Evolutionary conservation across 2,888 invertebrate species (phyloP).

Genomic region (Barypeithes pellucidus): DNA sequence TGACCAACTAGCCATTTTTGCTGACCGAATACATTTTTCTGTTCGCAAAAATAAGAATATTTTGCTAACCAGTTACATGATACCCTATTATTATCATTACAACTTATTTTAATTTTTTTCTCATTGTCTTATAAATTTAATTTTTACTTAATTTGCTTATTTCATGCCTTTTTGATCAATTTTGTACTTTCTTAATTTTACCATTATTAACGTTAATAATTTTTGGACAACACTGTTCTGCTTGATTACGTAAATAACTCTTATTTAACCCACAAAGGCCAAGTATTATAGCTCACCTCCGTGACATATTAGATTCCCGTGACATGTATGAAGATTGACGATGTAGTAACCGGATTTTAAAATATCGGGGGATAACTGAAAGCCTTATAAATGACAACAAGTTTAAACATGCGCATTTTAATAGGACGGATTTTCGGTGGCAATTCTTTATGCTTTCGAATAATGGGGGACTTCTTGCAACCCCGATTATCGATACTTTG

Average conservation of each 20-base stretch:
- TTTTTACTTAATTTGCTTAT: too few species aligned
- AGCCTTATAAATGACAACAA: constrained; percentile 62
- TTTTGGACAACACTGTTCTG: background rate
- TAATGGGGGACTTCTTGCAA: constrained; percentile 24
- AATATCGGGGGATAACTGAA: constrained; percentile 60
- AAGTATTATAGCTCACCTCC: constrained; percentile 42
- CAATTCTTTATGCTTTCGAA: constrained; percentile 44
- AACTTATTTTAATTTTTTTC: too few species aligned
- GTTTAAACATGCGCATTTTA: constrained; percentile 56
- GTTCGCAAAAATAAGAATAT: too few species aligned
- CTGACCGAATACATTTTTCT: too few species aligned
- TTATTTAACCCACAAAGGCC: constrained; percentile 13
- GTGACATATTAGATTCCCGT: constrained; percentile 47
- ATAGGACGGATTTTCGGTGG: constrained; percentile 42
- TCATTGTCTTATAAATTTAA: too few species aligned
- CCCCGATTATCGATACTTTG: background rate
- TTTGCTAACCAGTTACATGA: too few species aligned
- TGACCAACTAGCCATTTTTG: too few species aligned
- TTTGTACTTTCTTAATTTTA: too few species aligned
- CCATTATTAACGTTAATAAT: too few species aligned
- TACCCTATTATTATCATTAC: too few species aligned
- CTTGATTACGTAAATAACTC: background rate
- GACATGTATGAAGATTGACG: constrained; percentile 54
- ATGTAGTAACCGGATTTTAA: constrained; percentile 56
- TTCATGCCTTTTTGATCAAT: too few species aligned